Conservation (phyloP, 2,797 vertebrate species). For the Chelon labrosus region DNA sequence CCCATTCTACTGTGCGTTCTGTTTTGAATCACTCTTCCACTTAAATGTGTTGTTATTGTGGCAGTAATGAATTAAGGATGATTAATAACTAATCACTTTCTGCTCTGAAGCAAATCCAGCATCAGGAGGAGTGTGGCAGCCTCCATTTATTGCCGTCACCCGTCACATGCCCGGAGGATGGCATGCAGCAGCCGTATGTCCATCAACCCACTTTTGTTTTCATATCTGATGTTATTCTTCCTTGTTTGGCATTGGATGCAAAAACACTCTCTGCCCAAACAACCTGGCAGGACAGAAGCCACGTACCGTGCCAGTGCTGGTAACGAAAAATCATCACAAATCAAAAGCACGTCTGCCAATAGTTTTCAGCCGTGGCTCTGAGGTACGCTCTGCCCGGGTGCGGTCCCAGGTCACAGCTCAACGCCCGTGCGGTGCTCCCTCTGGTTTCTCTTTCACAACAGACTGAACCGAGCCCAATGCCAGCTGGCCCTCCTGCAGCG, state of each 20-base stretch:
- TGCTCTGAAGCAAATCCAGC: slow-evolving; percentile 42
- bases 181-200: slow-evolving; percentile 52
- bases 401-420: slow-evolving; percentile 64
- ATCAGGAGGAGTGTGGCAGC: slow-evolving; percentile 16
- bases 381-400: slow-evolving; percentile 36
- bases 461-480: slow-evolving; percentile 44
- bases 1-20: not conserved
- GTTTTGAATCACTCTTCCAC: slow-evolving; percentile 17
- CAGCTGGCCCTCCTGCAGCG: slow-evolving; percentile 66
- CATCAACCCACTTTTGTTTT: slow-evolving; percentile 46
- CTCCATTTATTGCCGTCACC: slow-evolving; percentile 42
- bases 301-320: slow-evolving; percentile 11
- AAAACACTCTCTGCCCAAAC: slow-evolving; percentile 9
- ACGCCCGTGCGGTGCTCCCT: slow-evolving; percentile 34
- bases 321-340: slow-evolving; percentile 38
- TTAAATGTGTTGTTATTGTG: not conserved
- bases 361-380: slow-evolving; percentile 46
- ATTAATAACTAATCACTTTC: slow-evolving; percentile 49
- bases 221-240: not conserved
- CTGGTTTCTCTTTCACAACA: slow-evolving; percentile 57
- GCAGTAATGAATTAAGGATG: slow-evolving; percentile 34
- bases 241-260: not conserved
- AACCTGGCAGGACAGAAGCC: slow-evolving; percentile 13
- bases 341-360: slow-evolving; percentile 37
- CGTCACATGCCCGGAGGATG: slow-evolving; percentile 28